Base-by-base conservation (phyloP, 1,140 invertebrate species). In the Apis dorsata region DNA sequence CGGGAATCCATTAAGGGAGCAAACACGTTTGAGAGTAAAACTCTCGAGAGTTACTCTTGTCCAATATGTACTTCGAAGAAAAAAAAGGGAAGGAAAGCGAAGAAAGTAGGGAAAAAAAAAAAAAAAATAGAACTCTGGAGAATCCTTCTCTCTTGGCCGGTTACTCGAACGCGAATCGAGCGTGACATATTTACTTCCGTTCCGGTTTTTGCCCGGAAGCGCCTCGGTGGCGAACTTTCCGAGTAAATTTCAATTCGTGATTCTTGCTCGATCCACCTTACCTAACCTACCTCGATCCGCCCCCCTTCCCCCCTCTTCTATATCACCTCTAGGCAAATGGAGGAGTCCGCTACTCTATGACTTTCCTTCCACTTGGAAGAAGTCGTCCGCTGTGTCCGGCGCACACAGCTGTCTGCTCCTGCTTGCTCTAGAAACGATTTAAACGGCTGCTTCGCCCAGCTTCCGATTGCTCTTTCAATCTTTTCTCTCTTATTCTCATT, bases 201-300 rank as follows among this genome's bases (percentile, higher is more conserved):
- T 68, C 73, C 57, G 65, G 80, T 69, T 68, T 77, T 82, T 69
- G 72, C 73, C 44, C 65, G 80, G 55, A 77, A 82, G 44, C 60
- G 49, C 73, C 73, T 24, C 74, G 65, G 51, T 70, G 57, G 80
- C 80, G 72, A 83, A 83, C 75, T 83, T 83, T 71, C 53, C 76
- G 76, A 83, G 81, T 83, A 83, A 83, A 83, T 83, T 83, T 83
- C 81, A 79, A 83, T 83, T 68, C 59, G 60, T 72, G 75, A 82
- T 72, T 78, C 75, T 62, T 62, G 44, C 55, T n/a, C 71, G 19
- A 59, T 34, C 28, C 19, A 57, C 21, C 17, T 53, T 8, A 4
- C 24, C 49, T 15, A 34, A 4, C 24, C 49, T 15, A 21, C 57
- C 53, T 28, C 71, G 17, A 44, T 53, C 15, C 10, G 9, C 2